Evolutionary conservation across 2,888 invertebrate species (phyloP), one percentile per base, ranked within the genome.

Genomic region (Isoperla grammatica): DNA sequence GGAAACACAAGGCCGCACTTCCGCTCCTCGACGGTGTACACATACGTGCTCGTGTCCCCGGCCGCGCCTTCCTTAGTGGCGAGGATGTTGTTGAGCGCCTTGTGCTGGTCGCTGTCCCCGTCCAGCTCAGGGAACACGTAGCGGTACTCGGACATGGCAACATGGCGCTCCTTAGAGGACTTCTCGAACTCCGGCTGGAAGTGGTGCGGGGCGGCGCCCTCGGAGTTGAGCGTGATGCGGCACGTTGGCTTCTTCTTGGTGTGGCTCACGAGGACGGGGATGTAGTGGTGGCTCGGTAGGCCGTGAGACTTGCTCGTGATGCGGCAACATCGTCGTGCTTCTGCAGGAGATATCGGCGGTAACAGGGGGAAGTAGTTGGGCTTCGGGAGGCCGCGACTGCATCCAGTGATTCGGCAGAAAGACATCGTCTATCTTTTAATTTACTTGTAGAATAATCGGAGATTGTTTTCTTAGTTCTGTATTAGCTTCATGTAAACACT

Each of bases 341-440:
- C 89, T n/a, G 87, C 88, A 12, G 90, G 88, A 53, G 88, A 88
- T 63, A 90, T 85, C 2, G 90, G 89, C 48, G 88, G 87, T 65
- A 90, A 78, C 56, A 90, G 78, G 17, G 90, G 90, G 70, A 90
- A 86, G 72, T 89, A 90, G 74, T 90, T 88, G 57, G 89, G 88
- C 71, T 88, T 85, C 56, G 89, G 90, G 69, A 90, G 81, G 69
- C 87, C 85, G 68, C 86, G 81, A 74, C 88, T 87, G 73, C 84
- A 84, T 69, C 89, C 87, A 61, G 90, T 90, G 68, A 90, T 88
- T 73, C 88, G 84, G 75, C 90, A 90, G 74, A 84, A 87, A 70
- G 87, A 86, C 81, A 87, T 84, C 49, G 46, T 61, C 22, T 4
- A 20, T 29, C 8, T 29, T 29, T 8, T 8, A 29, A 29, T 4